Conservation (phyloP, 2,113 vertebrate genomes). For the Ahaetulla prasina region DNA sequence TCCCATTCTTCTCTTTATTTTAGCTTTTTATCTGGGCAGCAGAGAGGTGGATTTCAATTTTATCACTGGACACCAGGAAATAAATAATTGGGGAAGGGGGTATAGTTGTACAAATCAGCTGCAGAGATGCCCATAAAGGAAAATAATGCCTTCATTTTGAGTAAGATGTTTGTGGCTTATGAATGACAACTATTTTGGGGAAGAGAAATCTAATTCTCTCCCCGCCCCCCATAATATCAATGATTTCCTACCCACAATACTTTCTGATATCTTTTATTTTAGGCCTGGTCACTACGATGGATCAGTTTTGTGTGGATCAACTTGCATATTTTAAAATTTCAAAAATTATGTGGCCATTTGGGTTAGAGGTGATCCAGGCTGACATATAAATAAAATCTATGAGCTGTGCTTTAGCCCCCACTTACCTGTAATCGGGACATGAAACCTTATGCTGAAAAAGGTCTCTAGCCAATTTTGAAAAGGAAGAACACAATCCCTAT, state of each 20-base stretch:
- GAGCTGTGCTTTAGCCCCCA: background rate
- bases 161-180: background rate
- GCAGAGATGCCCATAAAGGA: background rate
- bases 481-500: background rate
- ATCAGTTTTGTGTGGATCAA: background rate
- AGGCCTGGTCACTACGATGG: background rate
- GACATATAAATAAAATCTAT: background rate
- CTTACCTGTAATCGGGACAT: background rate
- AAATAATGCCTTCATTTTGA: background rate
- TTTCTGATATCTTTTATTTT: background rate
- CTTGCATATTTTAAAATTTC: background rate
- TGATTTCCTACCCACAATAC: background rate
- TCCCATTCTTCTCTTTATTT: background rate
- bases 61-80: background rate
- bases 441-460: background rate
- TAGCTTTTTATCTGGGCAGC: background rate
- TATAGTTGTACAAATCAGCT: background rate
- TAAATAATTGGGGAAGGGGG: background rate
- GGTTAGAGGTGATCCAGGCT: background rate
- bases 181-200: background rate
- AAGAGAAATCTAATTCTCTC: background rate
- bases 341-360: background rate
- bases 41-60: background rate
- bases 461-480: background rate
- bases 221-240: background rate